Evolutionary conservation across 2,113 vertebrate genomes (phyloP).

Genomic region (Anthoscopus minutus): DNA sequence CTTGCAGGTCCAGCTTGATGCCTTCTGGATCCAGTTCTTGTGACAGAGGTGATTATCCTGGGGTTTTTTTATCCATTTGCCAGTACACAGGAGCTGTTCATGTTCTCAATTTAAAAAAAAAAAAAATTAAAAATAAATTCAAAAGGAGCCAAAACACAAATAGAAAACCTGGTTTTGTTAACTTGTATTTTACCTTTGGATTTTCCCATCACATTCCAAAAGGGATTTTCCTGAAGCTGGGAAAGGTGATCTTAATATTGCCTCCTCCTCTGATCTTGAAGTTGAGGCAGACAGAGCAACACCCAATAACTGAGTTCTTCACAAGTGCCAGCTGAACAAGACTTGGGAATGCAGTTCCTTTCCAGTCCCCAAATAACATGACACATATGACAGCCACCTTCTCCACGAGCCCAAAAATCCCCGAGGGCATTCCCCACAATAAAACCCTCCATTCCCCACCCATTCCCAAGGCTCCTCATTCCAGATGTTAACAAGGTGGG

Average conservation of each 20-base stretch:
- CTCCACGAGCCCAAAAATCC: background rate
- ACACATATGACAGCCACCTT: background rate
- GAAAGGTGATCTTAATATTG: background rate
- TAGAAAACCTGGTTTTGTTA: background rate
- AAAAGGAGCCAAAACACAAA: background rate
- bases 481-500: background rate
- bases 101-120: background rate
- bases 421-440: background rate
- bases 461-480: background rate
- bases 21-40: background rate
- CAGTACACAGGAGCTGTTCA: background rate
- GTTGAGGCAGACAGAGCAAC: background rate
- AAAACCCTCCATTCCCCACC: background rate
- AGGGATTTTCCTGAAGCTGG: background rate
- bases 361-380: background rate
- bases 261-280: background rate
- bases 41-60: background rate
- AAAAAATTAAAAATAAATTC: background rate
- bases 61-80: background rate
- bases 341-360: background rate
- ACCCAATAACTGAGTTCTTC: background rate
- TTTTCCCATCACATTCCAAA: background rate
- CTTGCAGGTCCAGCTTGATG: background rate
- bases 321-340: too few relatives aligned
- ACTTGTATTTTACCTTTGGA: background rate